Percentiles rank a stretch among this genome's conserved stretches.
These are phyloP conservation scores for Chesias legatella DNA, from an alignment of 2,888 invertebrate species.

Conservation along the genomic window DNA sequence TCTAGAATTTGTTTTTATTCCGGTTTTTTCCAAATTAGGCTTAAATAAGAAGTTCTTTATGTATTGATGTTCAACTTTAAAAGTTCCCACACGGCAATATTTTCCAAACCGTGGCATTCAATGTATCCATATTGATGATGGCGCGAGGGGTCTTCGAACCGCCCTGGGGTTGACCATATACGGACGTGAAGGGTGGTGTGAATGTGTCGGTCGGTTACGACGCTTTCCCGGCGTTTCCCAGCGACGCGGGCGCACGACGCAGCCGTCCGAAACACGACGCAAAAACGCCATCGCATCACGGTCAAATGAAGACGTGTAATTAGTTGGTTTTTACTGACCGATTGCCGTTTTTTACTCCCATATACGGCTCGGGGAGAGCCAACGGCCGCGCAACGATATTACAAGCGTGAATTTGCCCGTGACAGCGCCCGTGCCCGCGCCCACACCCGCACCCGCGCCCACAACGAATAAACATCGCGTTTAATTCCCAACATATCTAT, in stretches of 20 bases:
- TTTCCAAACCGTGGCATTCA: slow-evolving; percentile 10
- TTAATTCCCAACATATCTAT: slow-evolving; percentile 48
- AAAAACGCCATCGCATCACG: slow-evolving; percentile 69
- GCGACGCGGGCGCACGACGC: slow-evolving; percentile 37
- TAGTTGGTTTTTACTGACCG: slow-evolving; percentile 61
- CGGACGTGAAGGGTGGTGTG: slow-evolving; percentile 34
- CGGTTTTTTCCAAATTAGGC: too few species aligned
- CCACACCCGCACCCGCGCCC: too few species aligned
- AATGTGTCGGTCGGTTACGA: slow-evolving; percentile 30
- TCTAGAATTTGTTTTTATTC: too few species aligned
- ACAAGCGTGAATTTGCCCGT: slow-evolving; percentile 46
- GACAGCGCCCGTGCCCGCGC: too few species aligned
- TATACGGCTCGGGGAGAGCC: slow-evolving; percentile 57
- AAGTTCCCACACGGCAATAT: neutral
- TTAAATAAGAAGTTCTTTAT: too few species aligned
- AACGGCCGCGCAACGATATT: slow-evolving; percentile 63
- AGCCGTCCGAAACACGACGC: slow-evolving; percentile 51
- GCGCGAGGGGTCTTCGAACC: slow-evolving; percentile 31
- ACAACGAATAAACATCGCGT: slow-evolving; percentile 33
- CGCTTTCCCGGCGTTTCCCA: slow-evolving; percentile 62
- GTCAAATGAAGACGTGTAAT: slow-evolving; percentile 78
- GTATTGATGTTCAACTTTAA: neutral
- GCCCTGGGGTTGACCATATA: slow-evolving; percentile 32
- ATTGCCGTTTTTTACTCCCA: slow-evolving; percentile 57
- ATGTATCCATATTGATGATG: slow-evolving; percentile 4